Evolutionary conservation across 2,888 invertebrate species (phyloP).

Genomic region (Tortricodes alternella): DNA sequence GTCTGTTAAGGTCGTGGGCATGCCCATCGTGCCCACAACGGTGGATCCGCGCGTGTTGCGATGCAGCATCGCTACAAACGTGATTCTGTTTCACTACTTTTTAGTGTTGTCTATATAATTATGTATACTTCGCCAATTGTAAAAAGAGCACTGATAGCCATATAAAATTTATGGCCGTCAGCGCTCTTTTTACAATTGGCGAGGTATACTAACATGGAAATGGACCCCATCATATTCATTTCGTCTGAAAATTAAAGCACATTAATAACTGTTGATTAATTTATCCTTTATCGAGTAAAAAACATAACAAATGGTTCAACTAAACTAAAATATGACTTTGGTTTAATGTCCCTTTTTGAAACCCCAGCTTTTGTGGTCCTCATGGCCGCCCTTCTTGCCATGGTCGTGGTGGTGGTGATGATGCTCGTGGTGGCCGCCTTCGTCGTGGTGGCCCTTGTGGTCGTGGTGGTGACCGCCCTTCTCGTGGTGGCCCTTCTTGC

Average conservation of each 20-base stretch:
- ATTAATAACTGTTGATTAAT: constrained; percentile 7
- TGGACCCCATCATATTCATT: too few relatives aligned
- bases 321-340: constrained; percentile 31
- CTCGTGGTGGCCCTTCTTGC: constrained; percentile 90
- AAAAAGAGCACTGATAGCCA: too few relatives aligned
- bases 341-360: constrained; percentile 80
- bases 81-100: too few relatives aligned
- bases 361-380: constrained; percentile 91
- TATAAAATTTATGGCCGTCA: too few relatives aligned
- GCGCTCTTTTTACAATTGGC: too few relatives aligned
- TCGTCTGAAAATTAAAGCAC: not conserved
- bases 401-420: constrained; percentile 88
- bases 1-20: too few relatives aligned
- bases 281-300: constrained; percentile 13
- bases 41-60: too few relatives aligned
- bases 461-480: constrained; percentile 91
- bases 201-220: too few relatives aligned
- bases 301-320: constrained; percentile 22
- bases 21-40: too few relatives aligned
- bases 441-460: constrained; percentile 90
- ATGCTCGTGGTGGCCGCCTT: constrained; percentile 89
- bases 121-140: too few relatives aligned
- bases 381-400: constrained; percentile 90
- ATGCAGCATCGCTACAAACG: too few relatives aligned
- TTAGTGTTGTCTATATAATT: too few relatives aligned